Base-by-base conservation (phyloP, 2,797 vertebrate genomes). In the Karalla daura region DNA sequence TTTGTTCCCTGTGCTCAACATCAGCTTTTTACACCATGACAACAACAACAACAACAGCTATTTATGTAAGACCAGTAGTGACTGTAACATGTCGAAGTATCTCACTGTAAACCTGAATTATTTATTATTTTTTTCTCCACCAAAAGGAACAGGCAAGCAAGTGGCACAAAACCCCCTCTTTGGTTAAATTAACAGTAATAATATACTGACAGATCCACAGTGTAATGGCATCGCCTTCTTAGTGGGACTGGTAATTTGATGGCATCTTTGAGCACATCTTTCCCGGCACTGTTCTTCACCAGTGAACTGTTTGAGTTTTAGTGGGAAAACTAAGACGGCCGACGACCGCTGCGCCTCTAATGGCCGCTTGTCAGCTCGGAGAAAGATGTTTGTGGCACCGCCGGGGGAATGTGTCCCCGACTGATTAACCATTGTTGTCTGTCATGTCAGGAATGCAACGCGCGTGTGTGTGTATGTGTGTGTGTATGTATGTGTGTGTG, bases 361-460 rank as follows among this genome's bases (percentile, higher is more conserved):
- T 46, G 20, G 32, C 72, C 54, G 36, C 40, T 41, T 55, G 58
- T 73, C 41, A 60, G 30, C 35, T 41, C 33, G 54, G 44, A 43
- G 15, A 21, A 50, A 60, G n/a, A 41, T 52, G 21, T 50, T 21
- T 52, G 23, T 28, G 25, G 18, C 15, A 3, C 36, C 18, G 21
- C 61, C 24, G 20, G 10, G 21, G 40, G 41, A 56, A 35, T 50
- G 39, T 39, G 63, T 61, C 51, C 23, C 36, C 14, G 35, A 12
- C 55, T 62, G 56, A 75, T 77, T 53, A 66, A 39, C 33, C 54
- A 54, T 47, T 78, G 63, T 62, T 68, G 39, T 69, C 39, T 59
- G 17, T 67, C 24, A 21, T 66, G 39, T 66, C 21, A 52, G 56
- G 18, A 50, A 68, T 76, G 28, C 40, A 49, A 20, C 59, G 40